Evolutionary conservation across 1,140 invertebrate species (phyloP).

Genomic region (Orchesella cincta): DNA sequence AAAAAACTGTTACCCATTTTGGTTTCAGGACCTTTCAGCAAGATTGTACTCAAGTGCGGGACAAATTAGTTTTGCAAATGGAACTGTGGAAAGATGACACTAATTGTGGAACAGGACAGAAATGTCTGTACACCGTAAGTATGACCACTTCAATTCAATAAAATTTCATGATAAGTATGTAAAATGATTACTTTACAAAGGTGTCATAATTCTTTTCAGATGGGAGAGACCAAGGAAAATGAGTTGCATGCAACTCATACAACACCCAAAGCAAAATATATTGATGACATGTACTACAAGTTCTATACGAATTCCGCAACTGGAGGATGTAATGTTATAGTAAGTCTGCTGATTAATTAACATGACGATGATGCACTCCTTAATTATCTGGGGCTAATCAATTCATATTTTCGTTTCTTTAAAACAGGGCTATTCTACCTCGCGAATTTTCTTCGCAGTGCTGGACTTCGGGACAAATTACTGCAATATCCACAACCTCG

Average conservation of each 20-base stretch:
- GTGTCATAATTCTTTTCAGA: constrained; percentile 38
- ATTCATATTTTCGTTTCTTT: constrained; percentile 18
- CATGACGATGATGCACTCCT: background rate
- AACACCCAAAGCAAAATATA: constrained; percentile 56
- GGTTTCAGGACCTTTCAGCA: constrained; percentile 43
- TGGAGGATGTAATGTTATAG: constrained; percentile 55
- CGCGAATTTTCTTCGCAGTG: constrained; percentile 58
- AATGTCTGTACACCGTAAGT: constrained; percentile 57
- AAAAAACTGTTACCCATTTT: background rate
- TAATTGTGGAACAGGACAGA: constrained; percentile 55
- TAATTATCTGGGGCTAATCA: background rate
- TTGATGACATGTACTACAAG: constrained; percentile 57
- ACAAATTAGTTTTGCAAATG: constrained; percentile 52
- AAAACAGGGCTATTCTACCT: constrained; percentile 57
- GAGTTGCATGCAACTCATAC: constrained; percentile 55
- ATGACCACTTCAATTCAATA: background rate
- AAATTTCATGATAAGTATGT: background rate
- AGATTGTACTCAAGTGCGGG: constrained; percentile 33
- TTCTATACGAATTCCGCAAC: constrained; percentile 50
- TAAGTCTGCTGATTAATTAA: constrained; percentile 39
- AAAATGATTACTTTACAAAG: constrained; percentile 19
- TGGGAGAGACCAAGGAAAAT: constrained; percentile 46
- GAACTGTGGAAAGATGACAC: constrained; percentile 52
- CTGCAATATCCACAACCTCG: constrained; percentile 60
- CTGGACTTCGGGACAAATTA: constrained; percentile 62